Percentiles rank a stretch among this genome's conserved stretches.
phyloP scores from a whole-genome alignment of 1,140 invertebrate species.

The Caenorhabditis inopinata region DNA sequence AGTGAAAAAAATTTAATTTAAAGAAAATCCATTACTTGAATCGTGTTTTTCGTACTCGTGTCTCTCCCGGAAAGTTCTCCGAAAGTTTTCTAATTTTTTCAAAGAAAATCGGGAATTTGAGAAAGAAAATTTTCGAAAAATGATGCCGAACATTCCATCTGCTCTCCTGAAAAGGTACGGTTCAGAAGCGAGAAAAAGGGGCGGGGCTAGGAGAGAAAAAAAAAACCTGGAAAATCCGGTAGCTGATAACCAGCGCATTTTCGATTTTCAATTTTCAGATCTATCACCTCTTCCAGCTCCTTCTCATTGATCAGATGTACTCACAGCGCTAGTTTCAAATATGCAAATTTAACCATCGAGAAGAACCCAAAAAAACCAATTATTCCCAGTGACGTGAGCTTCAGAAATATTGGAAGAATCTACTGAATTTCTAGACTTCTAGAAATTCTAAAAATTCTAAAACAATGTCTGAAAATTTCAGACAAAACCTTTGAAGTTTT shows the following conservation, averaged over 20 bases:
- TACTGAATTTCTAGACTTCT: too few species aligned
- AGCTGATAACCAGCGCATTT: too few species aligned
- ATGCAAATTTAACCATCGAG: slow-evolving; percentile 11
- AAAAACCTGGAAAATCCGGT: too few species aligned
- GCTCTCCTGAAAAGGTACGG: background rate
- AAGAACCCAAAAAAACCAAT: background rate
- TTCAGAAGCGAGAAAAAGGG: too few species aligned
- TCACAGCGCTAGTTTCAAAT: slow-evolving; percentile 28
- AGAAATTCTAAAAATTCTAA: too few species aligned
- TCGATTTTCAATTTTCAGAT: background rate
- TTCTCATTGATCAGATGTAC: background rate
- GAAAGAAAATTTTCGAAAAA: background rate
- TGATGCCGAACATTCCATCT: background rate
- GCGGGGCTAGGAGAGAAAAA: too few species aligned
- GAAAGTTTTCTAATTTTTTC: background rate
- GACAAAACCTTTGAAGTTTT: background rate
- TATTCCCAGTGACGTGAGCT: slow-evolving; percentile 1
- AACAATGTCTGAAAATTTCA: too few species aligned
- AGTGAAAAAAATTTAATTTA: too few species aligned
- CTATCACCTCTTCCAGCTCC: background rate
- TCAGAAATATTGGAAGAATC: too few species aligned
- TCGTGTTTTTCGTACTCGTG: too few species aligned
- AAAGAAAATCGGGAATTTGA: background rate
- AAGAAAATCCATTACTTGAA: too few species aligned
- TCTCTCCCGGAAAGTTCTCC: too few species aligned